A percentile compares a stretch with the other conserved stretches of the same genome.
Conservation (phyloP, 2,113 vertebrate species). For the Bubo blakistoni region DNA sequence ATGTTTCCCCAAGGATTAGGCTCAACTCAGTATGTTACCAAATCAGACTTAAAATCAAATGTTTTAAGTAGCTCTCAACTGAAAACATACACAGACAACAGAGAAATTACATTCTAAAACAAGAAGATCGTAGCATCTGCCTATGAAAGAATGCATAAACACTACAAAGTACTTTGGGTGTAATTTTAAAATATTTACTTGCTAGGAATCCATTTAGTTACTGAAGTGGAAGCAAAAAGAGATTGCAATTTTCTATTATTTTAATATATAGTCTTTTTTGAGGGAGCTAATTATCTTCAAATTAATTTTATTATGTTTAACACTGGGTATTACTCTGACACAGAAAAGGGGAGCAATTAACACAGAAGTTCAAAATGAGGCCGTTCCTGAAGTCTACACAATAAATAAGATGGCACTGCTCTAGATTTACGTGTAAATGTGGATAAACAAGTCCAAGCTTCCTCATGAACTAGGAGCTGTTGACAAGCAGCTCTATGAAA, state of each 20-base stretch:
- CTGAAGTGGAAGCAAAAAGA: neutral
- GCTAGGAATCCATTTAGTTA: neutral
- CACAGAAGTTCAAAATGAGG: neutral
- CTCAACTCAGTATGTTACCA: neutral
- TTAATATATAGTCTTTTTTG: neutral
- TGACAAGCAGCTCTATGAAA: neutral
- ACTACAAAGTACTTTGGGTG: neutral
- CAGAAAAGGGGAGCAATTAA: neutral
- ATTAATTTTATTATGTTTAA: neutral
- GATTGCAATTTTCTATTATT: neutral
- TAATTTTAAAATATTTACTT: constrained; percentile 27
- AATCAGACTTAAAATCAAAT: constrained; percentile 21
- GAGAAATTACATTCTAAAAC: neutral
- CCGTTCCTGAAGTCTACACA: neutral
- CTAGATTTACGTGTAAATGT: neutral
- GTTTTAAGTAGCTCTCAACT: constrained; percentile 7
- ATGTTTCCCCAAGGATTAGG: constrained; percentile 15
- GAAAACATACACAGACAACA: neutral
- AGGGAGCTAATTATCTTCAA: neutral
- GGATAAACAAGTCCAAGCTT: neutral
- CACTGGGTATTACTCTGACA: neutral
- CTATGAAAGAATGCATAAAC: constrained; percentile 21
- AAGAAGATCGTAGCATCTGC: neutral
- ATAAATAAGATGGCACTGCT: neutral
- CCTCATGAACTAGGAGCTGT: neutral